Percentiles rank a stretch among this genome's conserved stretches.
Conservation (phyloP, 1,140 invertebrate genomes). For the Dufourea novaeangliae region DNA sequence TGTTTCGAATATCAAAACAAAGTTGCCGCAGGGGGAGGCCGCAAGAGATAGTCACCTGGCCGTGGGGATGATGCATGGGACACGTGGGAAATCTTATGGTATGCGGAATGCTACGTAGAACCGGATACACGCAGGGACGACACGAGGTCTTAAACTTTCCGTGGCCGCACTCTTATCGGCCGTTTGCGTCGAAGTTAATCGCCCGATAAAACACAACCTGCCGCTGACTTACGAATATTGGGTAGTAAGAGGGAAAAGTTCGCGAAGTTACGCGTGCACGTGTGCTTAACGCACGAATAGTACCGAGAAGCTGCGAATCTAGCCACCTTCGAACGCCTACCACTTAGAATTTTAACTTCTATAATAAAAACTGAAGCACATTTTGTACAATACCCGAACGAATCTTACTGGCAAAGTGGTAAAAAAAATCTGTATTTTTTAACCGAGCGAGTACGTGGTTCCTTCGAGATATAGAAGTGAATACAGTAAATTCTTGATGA, state of each 20-base stretch:
- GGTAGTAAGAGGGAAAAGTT: not conserved
- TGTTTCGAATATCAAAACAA: slow-evolving; percentile 52
- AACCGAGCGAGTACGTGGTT: too few species aligned
- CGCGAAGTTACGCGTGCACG: too few species aligned
- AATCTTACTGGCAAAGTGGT: too few species aligned
- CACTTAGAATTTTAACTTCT: not conserved
- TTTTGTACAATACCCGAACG: too few species aligned
- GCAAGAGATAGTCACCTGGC: slow-evolving; percentile 52
- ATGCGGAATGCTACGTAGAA: slow-evolving; percentile 55
- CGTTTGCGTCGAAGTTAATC: slow-evolving; percentile 57
- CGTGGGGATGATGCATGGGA: slow-evolving; percentile 73
- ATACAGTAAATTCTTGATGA: too few species aligned
- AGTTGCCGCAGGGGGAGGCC: slow-evolving; percentile 30
- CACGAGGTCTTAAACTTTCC: slow-evolving; percentile 40
- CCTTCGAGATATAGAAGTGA: too few species aligned
- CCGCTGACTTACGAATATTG: slow-evolving; percentile 24
- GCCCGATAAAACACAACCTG: slow-evolving; percentile 29
- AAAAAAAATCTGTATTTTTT: too few species aligned
- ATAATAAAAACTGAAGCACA: too few species aligned
- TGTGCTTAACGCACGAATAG: not conserved
- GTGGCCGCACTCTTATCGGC: slow-evolving; percentile 47
- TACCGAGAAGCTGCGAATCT: not conserved
- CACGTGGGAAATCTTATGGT: slow-evolving; percentile 79
- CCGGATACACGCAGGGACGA: not conserved
- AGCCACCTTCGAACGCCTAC: not conserved